Evolutionary conservation across 2,888 invertebrate species (phyloP), one percentile per base, ranked within the genome.

Genomic region (Agrochola circellaris): DNA sequence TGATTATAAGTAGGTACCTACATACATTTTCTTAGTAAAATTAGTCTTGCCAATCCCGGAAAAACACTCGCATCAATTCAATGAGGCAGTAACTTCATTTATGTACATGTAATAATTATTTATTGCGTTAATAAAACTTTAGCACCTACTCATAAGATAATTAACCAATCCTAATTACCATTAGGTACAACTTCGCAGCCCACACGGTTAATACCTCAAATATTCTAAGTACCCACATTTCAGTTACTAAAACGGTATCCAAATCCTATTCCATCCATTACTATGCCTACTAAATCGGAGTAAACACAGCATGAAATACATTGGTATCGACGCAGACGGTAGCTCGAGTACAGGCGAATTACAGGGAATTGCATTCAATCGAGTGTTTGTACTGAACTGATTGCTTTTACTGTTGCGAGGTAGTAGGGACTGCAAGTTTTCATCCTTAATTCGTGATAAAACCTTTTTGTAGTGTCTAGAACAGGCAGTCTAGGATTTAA

Each of bases 311-410:
- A 86, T 86, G 83, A 78, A 86, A 76, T 83, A 76, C 72, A 86
- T 83, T 88, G 79, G 73, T 79, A 81, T 77, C 72, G 67, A 62
- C 67, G 23, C 65, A 81, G 62, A 78, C 89, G 74, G 89, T 84
- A 87, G 81, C 71, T 64, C 72, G 42, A 61, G 65, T 69, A 71
- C 81, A 73, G 74, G 81, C 54, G 75, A 73, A 88, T 89, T 89
- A 85, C 76, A 68, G 74, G n/a, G 82, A 83, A 89, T 89, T 89
- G 87, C 84, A 83, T 84, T 79, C 81, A 81, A 89, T 89, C 74
- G 62, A 81, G 65, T 77, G 67, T 82, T 84, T 87, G 80, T 67
- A 80, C 67, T 76, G 72, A 68, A 51, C 69, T 84, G 88, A 88
- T 89, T 84, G 88, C 82, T 67, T 83, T 80, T 79, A 79, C 82